Conservation (phyloP, 2,113 vertebrate genomes). For the Columbina picui region DNA sequence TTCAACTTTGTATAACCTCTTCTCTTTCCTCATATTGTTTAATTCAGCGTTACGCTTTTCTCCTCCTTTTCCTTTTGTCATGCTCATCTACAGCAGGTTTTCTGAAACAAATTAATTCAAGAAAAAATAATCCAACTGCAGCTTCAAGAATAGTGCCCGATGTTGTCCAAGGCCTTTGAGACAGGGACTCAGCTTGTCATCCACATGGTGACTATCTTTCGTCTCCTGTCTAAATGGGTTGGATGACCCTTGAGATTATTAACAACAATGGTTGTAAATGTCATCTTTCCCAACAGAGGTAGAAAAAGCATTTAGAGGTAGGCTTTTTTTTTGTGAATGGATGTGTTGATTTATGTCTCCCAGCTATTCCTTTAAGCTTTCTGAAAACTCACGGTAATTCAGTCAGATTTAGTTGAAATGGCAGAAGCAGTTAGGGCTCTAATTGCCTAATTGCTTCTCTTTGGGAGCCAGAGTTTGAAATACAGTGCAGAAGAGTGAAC, state of each 20-base stretch:
- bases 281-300: background rate
- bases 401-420: background rate
- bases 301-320: background rate
- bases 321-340: background rate
- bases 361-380: background rate
- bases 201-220: background rate
- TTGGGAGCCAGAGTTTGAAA: background rate
- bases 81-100: background rate
- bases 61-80: slow-evolving; percentile 6
- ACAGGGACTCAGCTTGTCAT: background rate
- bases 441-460: background rate
- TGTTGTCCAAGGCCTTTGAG: background rate
- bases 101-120: background rate
- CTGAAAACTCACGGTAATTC: background rate
- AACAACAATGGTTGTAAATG: background rate
- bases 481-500: background rate
- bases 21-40: slow-evolving; percentile 46
- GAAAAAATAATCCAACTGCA: background rate
- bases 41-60: background rate
- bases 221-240: background rate
- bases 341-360: background rate
- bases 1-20: slow-evolving; percentile 49
- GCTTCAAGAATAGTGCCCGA: background rate
- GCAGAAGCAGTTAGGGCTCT: background rate
- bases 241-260: background rate